Evolutionary conservation across 2,113 vertebrate genomes (phyloP).

Genomic region (Prunella fulvescens): DNA sequence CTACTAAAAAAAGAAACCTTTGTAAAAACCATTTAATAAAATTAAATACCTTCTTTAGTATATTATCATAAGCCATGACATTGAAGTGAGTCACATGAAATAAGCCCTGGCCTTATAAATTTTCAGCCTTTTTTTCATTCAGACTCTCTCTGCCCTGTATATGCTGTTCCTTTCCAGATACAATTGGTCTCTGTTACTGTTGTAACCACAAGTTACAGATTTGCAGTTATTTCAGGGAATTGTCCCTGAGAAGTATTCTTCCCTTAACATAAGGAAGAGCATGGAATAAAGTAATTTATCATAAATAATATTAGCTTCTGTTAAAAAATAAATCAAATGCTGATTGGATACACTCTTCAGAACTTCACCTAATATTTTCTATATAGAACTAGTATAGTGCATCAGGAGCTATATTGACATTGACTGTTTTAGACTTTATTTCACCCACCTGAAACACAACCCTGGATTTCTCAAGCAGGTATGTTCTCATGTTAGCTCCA

Average conservation of each 20-base stretch:
- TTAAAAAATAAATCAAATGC: background rate
- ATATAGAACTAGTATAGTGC: background rate
- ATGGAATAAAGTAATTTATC: background rate
- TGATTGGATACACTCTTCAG: background rate
- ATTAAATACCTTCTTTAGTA: background rate
- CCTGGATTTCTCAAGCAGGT: conserved; percentile 96
- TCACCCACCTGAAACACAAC: conserved; percentile 91
- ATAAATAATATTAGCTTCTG: background rate
- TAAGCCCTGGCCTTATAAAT: background rate
- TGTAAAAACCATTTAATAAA: background rate
- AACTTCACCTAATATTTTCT: background rate
- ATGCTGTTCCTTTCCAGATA: background rate
- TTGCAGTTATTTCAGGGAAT: background rate
- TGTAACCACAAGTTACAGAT: background rate
- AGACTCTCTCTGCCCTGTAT: background rate
- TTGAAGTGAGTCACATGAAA: background rate
- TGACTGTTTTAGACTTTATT: background rate
- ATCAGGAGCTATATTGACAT: background rate
- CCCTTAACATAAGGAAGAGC: background rate
- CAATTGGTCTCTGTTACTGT: background rate
- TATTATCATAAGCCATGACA: background rate
- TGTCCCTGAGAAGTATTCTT: background rate
- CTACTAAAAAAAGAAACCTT: background rate
- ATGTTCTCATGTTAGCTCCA: conserved; percentile 97
- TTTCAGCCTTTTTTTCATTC: background rate